Evolutionary conservation across 2,113 vertebrate species (phyloP).

Genomic region (Oreotrochilus melanogaster): DNA sequence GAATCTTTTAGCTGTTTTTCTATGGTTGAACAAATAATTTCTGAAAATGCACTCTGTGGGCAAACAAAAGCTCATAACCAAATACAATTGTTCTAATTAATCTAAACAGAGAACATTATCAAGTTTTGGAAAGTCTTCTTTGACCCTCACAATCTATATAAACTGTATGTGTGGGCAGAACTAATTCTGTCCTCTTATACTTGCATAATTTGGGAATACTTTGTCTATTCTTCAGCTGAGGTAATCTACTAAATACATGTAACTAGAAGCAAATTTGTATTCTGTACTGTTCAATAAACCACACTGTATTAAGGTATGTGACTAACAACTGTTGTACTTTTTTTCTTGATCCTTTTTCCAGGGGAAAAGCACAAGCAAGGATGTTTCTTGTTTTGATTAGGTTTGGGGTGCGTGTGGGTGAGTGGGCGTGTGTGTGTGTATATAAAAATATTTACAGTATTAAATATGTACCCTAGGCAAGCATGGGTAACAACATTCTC

Average conservation of each 20-base stretch:
- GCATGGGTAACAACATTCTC: not conserved
- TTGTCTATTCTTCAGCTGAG: not conserved
- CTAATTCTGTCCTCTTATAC: not conserved
- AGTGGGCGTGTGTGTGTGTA: too few relatives aligned
- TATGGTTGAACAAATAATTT: constrained; percentile 56
- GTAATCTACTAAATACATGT: not conserved
- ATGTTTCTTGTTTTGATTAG: not conserved
- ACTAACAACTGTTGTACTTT: not conserved
- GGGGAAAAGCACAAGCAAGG: not conserved
- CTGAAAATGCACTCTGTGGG: constrained; percentile 59
- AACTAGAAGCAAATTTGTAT: not conserved
- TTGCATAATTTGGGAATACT: not conserved
- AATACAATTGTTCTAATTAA: constrained; percentile 34
- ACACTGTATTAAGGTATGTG: not conserved
- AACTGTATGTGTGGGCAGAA: constrained; percentile 8
- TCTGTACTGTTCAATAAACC: not conserved
- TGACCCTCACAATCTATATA: constrained; percentile 63
- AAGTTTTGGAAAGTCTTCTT: constrained; percentile 56
- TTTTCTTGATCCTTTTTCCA: not conserved
- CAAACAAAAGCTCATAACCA: constrained; percentile 38
- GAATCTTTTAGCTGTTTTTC: constrained; percentile 54
- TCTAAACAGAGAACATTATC: constrained; percentile 48
- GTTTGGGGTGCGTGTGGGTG: not conserved
- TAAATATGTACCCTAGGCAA: not conserved
- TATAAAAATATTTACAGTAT: not conserved